Conservation (phyloP, 1,140 invertebrate genomes). For the Drosophila santomea region DNA sequence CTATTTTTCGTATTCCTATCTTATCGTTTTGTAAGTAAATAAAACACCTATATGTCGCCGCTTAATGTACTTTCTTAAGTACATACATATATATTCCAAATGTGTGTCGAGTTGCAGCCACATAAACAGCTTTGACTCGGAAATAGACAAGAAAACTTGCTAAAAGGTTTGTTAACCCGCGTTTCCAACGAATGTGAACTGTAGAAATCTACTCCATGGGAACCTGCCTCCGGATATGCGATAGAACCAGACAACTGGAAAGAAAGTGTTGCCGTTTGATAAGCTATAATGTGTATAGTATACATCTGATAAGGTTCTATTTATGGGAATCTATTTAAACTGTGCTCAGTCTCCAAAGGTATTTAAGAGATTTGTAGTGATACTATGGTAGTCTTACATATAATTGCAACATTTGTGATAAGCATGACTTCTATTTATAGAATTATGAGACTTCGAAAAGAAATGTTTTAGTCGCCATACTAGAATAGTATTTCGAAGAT, state of each 20-base stretch:
- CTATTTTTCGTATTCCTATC: constrained; percentile 41
- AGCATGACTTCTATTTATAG: not conserved
- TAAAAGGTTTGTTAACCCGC: constrained; percentile 44
- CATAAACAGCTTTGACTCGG: constrained; percentile 10
- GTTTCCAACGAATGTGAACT: constrained; percentile 4
- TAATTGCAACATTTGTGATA: not conserved
- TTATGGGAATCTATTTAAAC: constrained; percentile 9
- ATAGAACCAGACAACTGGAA: constrained; percentile 7
- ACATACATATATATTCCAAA: constrained; percentile 21
- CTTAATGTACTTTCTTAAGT: constrained; percentile 1
- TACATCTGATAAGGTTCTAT: constrained; percentile 35
- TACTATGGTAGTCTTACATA: not conserved
- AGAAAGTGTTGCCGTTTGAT: constrained; percentile 22
- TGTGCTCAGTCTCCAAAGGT: no score
- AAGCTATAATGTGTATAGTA: constrained; percentile 3
- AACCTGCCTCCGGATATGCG: constrained; percentile 21
- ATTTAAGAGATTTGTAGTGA: no score
- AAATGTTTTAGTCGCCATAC: constrained; percentile 5
- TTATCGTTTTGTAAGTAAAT: constrained; percentile 47
- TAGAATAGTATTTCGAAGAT: not conserved
- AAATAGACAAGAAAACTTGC: constrained; percentile 19
- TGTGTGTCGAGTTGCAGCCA: constrained; percentile 33
- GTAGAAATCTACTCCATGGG: constrained; percentile 24
- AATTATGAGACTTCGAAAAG: not conserved
- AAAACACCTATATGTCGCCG: not conserved